Conservation (phyloP, 2,888 invertebrate species). For the Leuctra nigra region DNA sequence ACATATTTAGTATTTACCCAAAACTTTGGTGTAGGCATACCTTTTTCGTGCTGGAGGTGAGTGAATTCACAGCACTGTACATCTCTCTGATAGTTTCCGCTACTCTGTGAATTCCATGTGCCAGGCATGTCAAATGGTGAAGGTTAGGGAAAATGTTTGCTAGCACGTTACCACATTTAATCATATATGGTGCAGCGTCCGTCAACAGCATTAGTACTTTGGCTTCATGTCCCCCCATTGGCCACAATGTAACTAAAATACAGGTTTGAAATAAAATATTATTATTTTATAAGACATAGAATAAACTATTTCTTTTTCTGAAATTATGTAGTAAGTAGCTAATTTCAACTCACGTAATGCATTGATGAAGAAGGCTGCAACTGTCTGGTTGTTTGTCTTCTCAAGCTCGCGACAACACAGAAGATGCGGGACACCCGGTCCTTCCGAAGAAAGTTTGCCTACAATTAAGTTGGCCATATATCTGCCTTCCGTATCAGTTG, state of each 20-base stretch:
- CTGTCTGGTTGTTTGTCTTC: neutral
- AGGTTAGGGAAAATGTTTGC: slow-evolving; percentile 33
- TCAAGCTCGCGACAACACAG: neutral
- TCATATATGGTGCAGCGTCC: slow-evolving; percentile 33
- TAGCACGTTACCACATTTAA: slow-evolving; percentile 31
- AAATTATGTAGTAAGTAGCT: too few species aligned
- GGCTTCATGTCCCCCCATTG: slow-evolving; percentile 8
- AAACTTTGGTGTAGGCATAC: too few species aligned
- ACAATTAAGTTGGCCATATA: neutral
- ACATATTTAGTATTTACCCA: too few species aligned
- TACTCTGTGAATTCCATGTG: slow-evolving; percentile 33
- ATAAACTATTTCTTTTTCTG: too few species aligned
- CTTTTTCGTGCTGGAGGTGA: slow-evolving; percentile 33
- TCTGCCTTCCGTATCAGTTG: neutral
- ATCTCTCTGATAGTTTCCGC: slow-evolving; percentile 32
- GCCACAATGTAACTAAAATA: slow-evolving; percentile 6
- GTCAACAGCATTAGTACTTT: slow-evolving; percentile 29
- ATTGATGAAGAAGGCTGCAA: neutral
- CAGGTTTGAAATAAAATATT: too few species aligned
- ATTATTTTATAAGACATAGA: too few species aligned
- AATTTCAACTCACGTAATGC: too few species aligned
- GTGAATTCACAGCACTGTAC: slow-evolving; percentile 31
- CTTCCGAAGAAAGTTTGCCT: neutral
- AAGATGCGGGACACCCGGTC: neutral
- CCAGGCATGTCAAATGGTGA: slow-evolving; percentile 34